Evolutionary conservation across 2,113 vertebrate species (phyloP).

Genomic region (Thomomys bottae): DNA sequence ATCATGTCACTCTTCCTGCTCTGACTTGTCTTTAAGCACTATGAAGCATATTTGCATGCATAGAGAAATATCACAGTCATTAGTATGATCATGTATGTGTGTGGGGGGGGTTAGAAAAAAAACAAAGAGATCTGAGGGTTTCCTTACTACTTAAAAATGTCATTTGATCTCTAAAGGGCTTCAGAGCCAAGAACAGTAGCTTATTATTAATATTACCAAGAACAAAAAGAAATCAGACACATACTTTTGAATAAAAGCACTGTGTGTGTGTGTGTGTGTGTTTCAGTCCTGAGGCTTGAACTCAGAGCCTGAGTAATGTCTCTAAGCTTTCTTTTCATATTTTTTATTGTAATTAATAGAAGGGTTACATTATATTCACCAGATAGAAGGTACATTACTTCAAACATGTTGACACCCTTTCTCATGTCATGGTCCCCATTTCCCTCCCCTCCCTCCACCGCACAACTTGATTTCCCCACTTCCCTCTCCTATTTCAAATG

Average conservation of each 20-base stretch:
- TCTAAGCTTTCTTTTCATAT: too few relatives aligned
- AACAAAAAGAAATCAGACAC: slow-evolving; percentile 8
- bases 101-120: neutral
- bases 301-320: too few relatives aligned
- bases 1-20: neutral
- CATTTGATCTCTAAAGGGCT: slow-evolving; percentile 37
- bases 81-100: slow-evolving; percentile 20
- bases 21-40: neutral
- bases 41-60: neutral
- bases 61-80: neutral
- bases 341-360: too few relatives aligned
- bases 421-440: too few relatives aligned
- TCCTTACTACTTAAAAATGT: slow-evolving; percentile 35
- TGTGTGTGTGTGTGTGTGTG: too few relatives aligned
- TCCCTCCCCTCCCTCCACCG: too few relatives aligned
- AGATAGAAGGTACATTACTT: too few relatives aligned
- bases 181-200: neutral
- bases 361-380: too few relatives aligned
- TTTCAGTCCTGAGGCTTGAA: too few relatives aligned
- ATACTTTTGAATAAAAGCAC: neutral
- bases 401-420: too few relatives aligned
- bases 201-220: slow-evolving; percentile 47
- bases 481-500: too few relatives aligned
- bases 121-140: neutral
- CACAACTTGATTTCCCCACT: too few relatives aligned